Evolutionary conservation across 2,888 invertebrate species (phyloP), one percentile per base, ranked within the genome.

Genomic region (Synanthedon formicaeformis): DNA sequence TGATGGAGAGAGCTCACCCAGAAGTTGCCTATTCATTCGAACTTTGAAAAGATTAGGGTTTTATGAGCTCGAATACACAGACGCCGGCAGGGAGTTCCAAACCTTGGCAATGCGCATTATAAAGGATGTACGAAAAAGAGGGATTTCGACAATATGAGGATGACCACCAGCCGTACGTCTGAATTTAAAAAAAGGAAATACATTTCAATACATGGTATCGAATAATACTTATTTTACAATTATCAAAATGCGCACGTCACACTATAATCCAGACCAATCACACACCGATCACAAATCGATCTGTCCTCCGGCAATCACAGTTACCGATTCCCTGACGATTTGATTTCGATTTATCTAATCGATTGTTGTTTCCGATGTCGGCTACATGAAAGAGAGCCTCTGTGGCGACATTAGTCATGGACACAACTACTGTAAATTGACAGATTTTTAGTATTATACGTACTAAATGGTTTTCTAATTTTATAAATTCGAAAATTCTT

Each of bases 201-300:
- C 14, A 27, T 52, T 13, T 48, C 10, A 13, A 41, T 11, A 41
- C 41, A 1, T 13, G 6, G n/a, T 45, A 45, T 6, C 14, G 14
- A 45, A 45, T 45, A n/a, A n/a, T 45, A 45, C n/a, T 45, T 45
- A 45, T 13, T 13, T 45, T 45, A 49, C 16, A 49, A 49, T 12
- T 23, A 49, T 49, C 49, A 49, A 49, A 49, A 49, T 12, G n/a
- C 6, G 8, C 45, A 18, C 13, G 6, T 16, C 14, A n/a, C 40
- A 6, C 54, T n/a, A 27, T 50, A 51, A 53, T 53, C 53, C 12
- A 49, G 16, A 16, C 57, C 64, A 69, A 70, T 74, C 69, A 72
- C 68, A 74, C 69, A 71, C 63, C 65, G 63, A 69, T 73, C 69
- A 75, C 71, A 75, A 77, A 80, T 79, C 76, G 78, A 81, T 76